Percentiles rank a stretch among this genome's conserved stretches.
Conservation (phyloP, 2,888 invertebrate species). For the Leptopilina myrica region DNA sequence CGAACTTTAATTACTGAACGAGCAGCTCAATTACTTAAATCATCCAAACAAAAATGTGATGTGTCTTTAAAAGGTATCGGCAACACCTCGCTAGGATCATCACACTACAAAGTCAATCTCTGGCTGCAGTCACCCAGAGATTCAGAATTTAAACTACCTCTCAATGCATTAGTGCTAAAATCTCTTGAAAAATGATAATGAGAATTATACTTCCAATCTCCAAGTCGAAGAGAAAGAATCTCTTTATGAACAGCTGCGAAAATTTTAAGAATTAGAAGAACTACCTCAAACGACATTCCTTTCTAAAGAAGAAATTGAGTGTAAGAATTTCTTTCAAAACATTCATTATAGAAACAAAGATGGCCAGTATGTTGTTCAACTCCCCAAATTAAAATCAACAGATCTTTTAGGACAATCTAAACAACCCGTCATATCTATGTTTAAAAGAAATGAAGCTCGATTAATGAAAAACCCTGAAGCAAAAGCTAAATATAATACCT, state of each 20-base stretch:
- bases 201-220: neutral
- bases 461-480: neutral
- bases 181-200: neutral
- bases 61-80: no score
- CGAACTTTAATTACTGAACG: no score
- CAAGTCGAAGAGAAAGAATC: neutral
- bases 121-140: neutral
- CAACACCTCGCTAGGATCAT: neutral
- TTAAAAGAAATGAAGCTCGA: neutral
- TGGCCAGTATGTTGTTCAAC: neutral
- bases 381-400: neutral
- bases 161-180: neutral
- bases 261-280: neutral
- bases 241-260: neutral
- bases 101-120: neutral
- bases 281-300: neutral
- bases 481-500: neutral
- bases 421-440: neutral
- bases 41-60: no score
- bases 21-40: no score
- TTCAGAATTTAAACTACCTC: neutral
- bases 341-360: neutral
- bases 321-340: neutral
- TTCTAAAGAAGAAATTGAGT: neutral
- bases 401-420: neutral